Conservation (phyloP, 2,113 vertebrate genomes). For the Cephalopholis sonnerati region DNA sequence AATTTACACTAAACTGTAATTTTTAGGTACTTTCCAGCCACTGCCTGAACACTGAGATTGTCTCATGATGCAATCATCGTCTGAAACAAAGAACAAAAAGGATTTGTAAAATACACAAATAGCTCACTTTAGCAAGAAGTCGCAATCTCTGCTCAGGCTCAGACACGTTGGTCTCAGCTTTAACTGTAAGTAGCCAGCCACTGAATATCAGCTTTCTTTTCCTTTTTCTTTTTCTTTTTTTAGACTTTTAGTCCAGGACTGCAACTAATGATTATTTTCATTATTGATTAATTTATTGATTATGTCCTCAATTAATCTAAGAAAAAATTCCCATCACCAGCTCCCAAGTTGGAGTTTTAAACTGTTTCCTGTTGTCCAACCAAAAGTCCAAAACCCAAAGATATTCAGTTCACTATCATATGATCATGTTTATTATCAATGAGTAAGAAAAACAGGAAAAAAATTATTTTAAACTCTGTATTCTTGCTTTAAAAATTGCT, state of each 20-base stretch:
- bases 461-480: too few relatives aligned
- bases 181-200: not conserved
- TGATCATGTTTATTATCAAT: too few relatives aligned
- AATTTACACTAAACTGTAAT: conserved; percentile 48
- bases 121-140: not conserved
- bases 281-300: not conserved
- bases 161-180: not conserved
- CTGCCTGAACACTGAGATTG: conserved; percentile 7
- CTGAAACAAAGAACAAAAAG: conserved; percentile 38
- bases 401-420: not conserved
- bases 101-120: conserved; percentile 36
- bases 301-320: not conserved
- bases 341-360: too few relatives aligned
- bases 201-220: not conserved
- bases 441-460: too few relatives aligned
- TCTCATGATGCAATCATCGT: conserved; percentile 12
- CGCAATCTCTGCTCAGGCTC: conserved; percentile 10
- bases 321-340: not conserved
- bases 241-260: not conserved
- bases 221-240: too few relatives aligned
- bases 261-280: not conserved
- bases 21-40: conserved; percentile 54
- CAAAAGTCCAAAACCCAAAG: not conserved
- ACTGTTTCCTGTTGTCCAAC: not conserved
- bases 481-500: too few relatives aligned